phyloP scores from a whole-genome alignment of 2,888 invertebrate species.

The Thereva nobilitata region DNA sequence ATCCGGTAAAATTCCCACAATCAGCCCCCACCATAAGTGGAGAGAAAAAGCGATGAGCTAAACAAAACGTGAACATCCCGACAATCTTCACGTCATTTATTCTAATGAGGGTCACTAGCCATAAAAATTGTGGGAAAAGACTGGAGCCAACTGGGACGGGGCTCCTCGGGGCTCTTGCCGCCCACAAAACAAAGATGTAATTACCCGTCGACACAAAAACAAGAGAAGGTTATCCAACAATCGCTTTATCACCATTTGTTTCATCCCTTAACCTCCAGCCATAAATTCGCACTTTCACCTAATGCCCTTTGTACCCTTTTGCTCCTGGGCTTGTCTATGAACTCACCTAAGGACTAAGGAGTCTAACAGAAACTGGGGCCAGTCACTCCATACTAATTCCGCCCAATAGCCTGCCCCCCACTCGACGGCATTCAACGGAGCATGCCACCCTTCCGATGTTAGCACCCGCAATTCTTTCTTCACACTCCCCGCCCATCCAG shows the following conservation, averaged over 20 bases:
- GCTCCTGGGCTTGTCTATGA: slow-evolving; percentile 7
- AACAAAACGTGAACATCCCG: slow-evolving; percentile 39
- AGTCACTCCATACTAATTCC: background rate
- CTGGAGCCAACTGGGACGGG: background rate
- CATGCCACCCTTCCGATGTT: slow-evolving; percentile 6
- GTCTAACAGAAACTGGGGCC: background rate
- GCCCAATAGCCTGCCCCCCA: no score
- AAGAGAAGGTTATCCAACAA: slow-evolving; percentile 40
- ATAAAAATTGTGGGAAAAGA: slow-evolving; percentile 30
- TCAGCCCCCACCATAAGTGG: slow-evolving; percentile 20
- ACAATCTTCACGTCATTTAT: slow-evolving; percentile 41
- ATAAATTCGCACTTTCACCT: slow-evolving; percentile 42
- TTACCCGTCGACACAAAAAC: slow-evolving; percentile 39
- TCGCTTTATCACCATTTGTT: slow-evolving; percentile 43
- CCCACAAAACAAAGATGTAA: slow-evolving; percentile 41
- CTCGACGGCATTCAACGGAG: no score
- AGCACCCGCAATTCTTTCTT: slow-evolving; percentile 29
- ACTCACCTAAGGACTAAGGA: slow-evolving; percentile 17
- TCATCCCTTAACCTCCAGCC: slow-evolving; percentile 41
- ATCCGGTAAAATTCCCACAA: slow-evolving; percentile 37
- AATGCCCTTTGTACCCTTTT: slow-evolving; percentile 35
- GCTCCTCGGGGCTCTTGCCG: background rate
- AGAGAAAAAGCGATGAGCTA: slow-evolving; percentile 36
- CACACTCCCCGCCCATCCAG: slow-evolving; percentile 9
- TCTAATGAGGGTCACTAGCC: slow-evolving; percentile 42